Percentiles rank a stretch among this genome's conserved stretches.
Conservation (phyloP, 2,888 invertebrate genomes). For the Hirudinaria manillensis region DNA sequence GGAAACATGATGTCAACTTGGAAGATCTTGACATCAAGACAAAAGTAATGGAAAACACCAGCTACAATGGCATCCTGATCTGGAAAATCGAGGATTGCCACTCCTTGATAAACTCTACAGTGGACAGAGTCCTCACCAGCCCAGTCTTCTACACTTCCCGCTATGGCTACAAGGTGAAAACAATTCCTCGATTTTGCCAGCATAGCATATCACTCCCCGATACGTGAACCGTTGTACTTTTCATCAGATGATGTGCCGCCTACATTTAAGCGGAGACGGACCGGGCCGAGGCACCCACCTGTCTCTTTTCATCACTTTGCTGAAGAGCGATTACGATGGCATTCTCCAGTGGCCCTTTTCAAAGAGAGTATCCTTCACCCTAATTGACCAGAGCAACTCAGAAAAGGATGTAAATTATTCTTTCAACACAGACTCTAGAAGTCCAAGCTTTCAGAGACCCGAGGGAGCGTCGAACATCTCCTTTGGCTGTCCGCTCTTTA, state of each 20-base stretch:
- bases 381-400: conserved; percentile 47
- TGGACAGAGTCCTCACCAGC: not conserved
- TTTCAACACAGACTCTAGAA: conserved; percentile 51
- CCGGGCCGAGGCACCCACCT: conserved; percentile 49
- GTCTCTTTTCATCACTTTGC: conserved; percentile 51
- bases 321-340: conserved; percentile 47
- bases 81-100: not conserved
- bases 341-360: conserved; percentile 48
- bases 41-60: not conserved
- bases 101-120: not conserved
- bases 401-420: conserved; percentile 50
- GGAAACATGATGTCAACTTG: not conserved
- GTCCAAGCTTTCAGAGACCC: conserved; percentile 50
- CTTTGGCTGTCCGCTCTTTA: conserved; percentile 52
- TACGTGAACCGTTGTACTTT: not conserved
- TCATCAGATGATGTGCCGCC: conserved; percentile 46
- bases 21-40: not conserved
- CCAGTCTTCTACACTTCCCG: not conserved
- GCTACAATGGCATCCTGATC: not conserved
- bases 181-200: not conserved
- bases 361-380: conserved; percentile 47
- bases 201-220: not conserved
- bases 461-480: conserved; percentile 53
- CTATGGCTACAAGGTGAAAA: conserved; percentile 3
- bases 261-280: conserved; percentile 52